These are phyloP conservation scores for Dione juno DNA, from an alignment of 2,888 invertebrate species.

Conservation along the genomic window DNA sequence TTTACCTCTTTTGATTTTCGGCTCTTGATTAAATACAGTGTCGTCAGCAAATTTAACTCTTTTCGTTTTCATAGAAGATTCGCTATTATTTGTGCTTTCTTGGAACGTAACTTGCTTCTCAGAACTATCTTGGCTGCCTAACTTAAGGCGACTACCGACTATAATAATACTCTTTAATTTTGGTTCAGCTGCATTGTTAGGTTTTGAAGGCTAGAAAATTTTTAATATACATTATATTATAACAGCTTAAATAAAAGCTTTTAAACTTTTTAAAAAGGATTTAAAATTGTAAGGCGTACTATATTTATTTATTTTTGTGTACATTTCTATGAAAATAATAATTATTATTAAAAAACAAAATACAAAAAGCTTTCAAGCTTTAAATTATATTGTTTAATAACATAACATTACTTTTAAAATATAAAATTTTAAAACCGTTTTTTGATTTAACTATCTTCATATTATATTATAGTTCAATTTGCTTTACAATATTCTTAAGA, in stretches of 20 bases:
- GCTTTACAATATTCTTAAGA: slow-evolving; percentile 33
- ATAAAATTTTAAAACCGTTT: neutral
- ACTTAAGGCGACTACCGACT: slow-evolving; percentile 58
- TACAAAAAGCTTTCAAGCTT: neutral
- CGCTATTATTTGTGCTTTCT: slow-evolving; percentile 60
- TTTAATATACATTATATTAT: slow-evolving; percentile 43
- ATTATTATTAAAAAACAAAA: neutral
- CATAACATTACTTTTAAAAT: neutral
- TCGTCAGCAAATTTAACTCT: slow-evolving; percentile 75
- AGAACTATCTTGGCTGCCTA: slow-evolving; percentile 72
- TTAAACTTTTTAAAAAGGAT: neutral
- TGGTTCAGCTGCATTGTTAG: slow-evolving; percentile 57
- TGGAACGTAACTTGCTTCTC: slow-evolving; percentile 74
- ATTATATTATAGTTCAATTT: slow-evolving; percentile 32
- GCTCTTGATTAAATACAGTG: slow-evolving; percentile 67
- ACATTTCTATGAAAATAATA: too few species aligned
- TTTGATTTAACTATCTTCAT: slow-evolving; percentile 16
- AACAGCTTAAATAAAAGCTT: neutral
- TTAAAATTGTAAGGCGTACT: too few species aligned
- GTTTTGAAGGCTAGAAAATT: slow-evolving; percentile 64
- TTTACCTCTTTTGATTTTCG: slow-evolving; percentile 66
- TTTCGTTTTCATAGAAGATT: slow-evolving; percentile 63
- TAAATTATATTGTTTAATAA: neutral
- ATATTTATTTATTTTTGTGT: too few species aligned
- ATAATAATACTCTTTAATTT: slow-evolving; percentile 75